Percentiles rank a stretch among this genome's conserved stretches.
phyloP scores from a whole-genome alignment of 1,140 invertebrate species.

The Trinorchestia longiramus region DNA sequence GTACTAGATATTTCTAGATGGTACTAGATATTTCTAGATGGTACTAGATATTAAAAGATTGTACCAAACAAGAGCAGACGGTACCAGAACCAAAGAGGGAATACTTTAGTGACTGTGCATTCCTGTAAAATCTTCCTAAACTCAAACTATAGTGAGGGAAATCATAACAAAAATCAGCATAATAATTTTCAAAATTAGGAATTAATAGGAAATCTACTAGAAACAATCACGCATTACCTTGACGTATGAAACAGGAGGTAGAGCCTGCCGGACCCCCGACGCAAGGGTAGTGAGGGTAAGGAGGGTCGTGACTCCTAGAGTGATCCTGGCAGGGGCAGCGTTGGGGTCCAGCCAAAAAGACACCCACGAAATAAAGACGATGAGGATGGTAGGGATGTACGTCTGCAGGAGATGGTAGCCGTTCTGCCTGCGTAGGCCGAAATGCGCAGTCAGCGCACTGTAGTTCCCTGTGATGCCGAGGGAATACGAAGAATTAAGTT shows the following conservation, averaged over 20 bases:
- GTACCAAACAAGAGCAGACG: no score
- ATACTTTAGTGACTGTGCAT: no score
- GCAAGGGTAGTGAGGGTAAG: conserved; percentile 74
- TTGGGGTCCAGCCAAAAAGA: conserved; percentile 78
- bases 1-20: no score
- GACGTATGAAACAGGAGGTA: conserved; percentile 68
- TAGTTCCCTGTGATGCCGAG: conserved; percentile 71
- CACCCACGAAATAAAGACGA: conserved; percentile 78
- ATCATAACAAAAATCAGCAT: no score
- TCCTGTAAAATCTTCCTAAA: no score
- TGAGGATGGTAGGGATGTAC: conserved; percentile 77
- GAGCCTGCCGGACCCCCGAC: conserved; percentile 67
- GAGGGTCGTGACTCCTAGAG: conserved; percentile 76
- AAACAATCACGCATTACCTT: neutral
- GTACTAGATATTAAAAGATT: no score
- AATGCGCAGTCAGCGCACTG: conserved; percentile 74
- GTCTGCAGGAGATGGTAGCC: conserved; percentile 77
- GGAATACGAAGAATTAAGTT: no score
- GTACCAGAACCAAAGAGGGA: no score
- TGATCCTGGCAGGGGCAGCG: conserved; percentile 75
- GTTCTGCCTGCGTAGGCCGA: conserved; percentile 73
- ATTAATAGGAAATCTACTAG: no score
- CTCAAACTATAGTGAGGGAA: no score
- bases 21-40: no score
- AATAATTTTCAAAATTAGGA: no score